phyloP scores from a whole-genome alignment of 2,888 invertebrate species.

The Drosophila melanosoma region DNA sequence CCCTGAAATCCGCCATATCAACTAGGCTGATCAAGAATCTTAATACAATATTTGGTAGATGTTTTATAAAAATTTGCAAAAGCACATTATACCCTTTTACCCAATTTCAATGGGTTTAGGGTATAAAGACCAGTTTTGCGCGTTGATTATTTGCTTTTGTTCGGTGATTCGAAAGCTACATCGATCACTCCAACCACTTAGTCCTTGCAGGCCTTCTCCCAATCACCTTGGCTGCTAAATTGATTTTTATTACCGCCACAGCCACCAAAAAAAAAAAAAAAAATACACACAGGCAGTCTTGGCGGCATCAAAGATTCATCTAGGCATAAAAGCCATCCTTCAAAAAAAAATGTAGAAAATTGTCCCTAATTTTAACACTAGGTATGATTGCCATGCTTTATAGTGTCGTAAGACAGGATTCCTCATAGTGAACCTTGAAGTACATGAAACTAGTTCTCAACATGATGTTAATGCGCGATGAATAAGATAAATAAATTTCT shows the following conservation, averaged over 20 bases:
- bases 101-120: background rate
- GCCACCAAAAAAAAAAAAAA: conserved; percentile 47
- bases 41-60: background rate
- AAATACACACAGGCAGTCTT: conserved; percentile 65
- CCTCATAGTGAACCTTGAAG: no score
- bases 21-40: background rate
- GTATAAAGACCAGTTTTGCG: conserved; percentile 31
- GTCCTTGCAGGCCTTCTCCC: conserved; percentile 69
- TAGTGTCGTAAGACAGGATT: background rate
- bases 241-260: conserved; percentile 73
- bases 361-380: background rate
- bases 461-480: no score
- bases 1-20: background rate
- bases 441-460: no score
- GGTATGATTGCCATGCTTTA: conserved; percentile 52
- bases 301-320: conserved; percentile 63
- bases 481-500: no score
- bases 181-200: conserved; percentile 14
- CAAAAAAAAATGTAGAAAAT: no score
- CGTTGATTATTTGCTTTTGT: conserved; percentile 30
- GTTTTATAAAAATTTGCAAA: background rate
- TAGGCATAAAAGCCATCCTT: conserved; percentile 52
- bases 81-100: background rate
- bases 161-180: background rate
- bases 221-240: conserved; percentile 56